Evolutionary conservation across 2,888 invertebrate species (phyloP), one percentile per base, ranked within the genome.

Genomic region (Acleris cristana): DNA sequence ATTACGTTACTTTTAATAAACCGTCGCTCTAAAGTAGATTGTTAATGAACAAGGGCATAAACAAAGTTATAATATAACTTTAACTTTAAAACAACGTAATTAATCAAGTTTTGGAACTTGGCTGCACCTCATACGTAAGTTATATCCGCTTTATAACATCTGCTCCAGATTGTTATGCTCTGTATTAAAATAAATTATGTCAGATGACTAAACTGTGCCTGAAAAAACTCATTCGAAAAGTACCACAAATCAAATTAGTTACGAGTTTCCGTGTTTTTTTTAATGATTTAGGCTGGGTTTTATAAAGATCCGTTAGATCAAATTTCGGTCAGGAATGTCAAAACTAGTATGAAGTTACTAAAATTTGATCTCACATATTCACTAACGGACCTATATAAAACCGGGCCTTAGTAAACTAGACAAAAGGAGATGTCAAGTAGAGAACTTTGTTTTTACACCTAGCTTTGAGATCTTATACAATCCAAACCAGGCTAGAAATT

Each of bases 61-160:
- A 26, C 16, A 51, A 52, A 56, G 6, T 57, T 26, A 40, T 34
- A 12, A 34, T 34, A 34, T 34, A 34, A 12, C 0, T 26, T 64
- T 57, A 57, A 64, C 56, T 57, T 40, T 56, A 49, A 19, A 55
- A 48, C 55, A 34, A 63, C 45, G 21, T 54, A 55, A 55, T 55
- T 55, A 55, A 59, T 51, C 48, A 55, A n/a, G 48, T 56, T 64
- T 57, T 18, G 19, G 34, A 57, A 64, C 61, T 61, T 51, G 64
- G 30, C n/a, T 51, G 56, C 55, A 64, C n/a, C 23, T 64, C 48
- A 40, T 40, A n/a, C 21, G 44, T 62, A 23, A 62, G 23, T 53
- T 40, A 54, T 57, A 44, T 16, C 40, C 44, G 44, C 44, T 56
- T 56, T 44, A 44, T 16, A 56, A 56, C 44, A 44, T 56, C 56